Conservation (phyloP, 1,140 invertebrate genomes). For the Drosophila bifasciata region DNA sequence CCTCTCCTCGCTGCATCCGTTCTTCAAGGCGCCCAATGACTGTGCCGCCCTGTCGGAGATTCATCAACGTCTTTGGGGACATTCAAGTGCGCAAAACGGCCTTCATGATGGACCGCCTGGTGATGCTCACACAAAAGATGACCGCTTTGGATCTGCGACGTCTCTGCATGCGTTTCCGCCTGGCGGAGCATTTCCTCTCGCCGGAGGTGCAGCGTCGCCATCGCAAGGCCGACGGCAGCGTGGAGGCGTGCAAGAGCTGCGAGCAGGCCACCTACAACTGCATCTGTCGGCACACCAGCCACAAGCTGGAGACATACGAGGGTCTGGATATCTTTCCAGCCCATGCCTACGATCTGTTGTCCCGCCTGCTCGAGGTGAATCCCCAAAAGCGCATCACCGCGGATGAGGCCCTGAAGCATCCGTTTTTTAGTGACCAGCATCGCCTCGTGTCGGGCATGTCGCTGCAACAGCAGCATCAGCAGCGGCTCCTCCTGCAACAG, state of each 20-base stretch:
- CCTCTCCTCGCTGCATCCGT: slow-evolving; percentile 91
- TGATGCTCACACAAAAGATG: slow-evolving; percentile 85
- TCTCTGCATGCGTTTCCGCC: slow-evolving; percentile 84
- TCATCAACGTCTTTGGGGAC: slow-evolving; percentile 92
- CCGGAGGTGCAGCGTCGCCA: slow-evolving; percentile 58
- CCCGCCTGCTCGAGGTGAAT: slow-evolving; percentile 99
- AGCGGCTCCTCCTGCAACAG: neutral
- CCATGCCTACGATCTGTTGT: slow-evolving; percentile 97
- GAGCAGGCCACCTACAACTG: slow-evolving; percentile 75
- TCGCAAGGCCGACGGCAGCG: slow-evolving; percentile 60
- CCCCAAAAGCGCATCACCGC: slow-evolving; percentile 99
- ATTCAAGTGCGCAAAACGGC: slow-evolving; percentile 89
- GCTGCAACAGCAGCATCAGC: slow-evolving; percentile 14
- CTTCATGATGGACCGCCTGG: slow-evolving; percentile 86
- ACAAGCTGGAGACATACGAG: slow-evolving; percentile 57
- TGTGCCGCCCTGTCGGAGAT: slow-evolving; percentile 93
- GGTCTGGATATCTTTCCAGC: slow-evolving; percentile 69
- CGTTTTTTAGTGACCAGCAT: slow-evolving; percentile 86
- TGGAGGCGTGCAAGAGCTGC: slow-evolving; percentile 72
- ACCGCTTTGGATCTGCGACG: slow-evolving; percentile 85
- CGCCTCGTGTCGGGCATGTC: slow-evolving; percentile 41
- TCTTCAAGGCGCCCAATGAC: slow-evolving; percentile 93
- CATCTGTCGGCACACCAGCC: slow-evolving; percentile 64
- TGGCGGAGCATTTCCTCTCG: slow-evolving; percentile 60
- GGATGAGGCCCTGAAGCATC: slow-evolving; percentile 98